Conservation (phyloP, 2,888 invertebrate species). For the Apamea epomidion region DNA sequence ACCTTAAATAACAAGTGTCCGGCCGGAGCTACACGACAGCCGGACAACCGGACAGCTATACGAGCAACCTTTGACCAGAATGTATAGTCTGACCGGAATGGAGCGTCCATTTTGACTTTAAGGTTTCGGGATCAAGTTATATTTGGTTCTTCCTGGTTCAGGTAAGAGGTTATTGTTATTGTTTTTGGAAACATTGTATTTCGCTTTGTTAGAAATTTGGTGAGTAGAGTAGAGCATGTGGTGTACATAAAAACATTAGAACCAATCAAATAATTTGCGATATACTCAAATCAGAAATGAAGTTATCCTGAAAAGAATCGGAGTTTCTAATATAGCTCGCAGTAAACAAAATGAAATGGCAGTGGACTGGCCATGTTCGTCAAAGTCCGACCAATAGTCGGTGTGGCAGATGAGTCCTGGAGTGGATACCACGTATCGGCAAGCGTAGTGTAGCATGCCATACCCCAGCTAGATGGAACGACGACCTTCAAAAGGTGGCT, state of each 20-base stretch:
- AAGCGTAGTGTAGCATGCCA: neutral
- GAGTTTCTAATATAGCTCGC: neutral
- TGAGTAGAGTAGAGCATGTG: neutral
- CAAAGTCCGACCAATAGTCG: neutral
- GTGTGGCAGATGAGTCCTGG: neutral
- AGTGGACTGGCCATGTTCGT: neutral
- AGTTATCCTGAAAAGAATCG: neutral
- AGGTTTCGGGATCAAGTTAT: conserved; percentile 34
- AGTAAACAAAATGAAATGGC: neutral
- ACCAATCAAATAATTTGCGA: too few species aligned
- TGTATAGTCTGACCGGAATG: conserved; percentile 41
- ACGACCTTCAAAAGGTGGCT: neutral
- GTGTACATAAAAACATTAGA: neutral
- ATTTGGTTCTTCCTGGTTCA: conserved; percentile 13
- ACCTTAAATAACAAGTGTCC: conserved; percentile 58
- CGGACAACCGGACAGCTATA: conserved; percentile 56
- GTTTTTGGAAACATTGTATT: neutral
- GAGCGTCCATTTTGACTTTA: conserved; percentile 42
- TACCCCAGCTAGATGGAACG: neutral
- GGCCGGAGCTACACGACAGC: conserved; percentile 42
- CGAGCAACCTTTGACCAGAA: conserved; percentile 58
- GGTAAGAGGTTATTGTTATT: neutral
- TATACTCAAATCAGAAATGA: neutral
- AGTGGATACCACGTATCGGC: neutral
- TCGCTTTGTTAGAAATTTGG: neutral